Evolutionary conservation across 1,140 invertebrate genomes (phyloP).

Genomic region (Thereuonema tuberculata): DNA sequence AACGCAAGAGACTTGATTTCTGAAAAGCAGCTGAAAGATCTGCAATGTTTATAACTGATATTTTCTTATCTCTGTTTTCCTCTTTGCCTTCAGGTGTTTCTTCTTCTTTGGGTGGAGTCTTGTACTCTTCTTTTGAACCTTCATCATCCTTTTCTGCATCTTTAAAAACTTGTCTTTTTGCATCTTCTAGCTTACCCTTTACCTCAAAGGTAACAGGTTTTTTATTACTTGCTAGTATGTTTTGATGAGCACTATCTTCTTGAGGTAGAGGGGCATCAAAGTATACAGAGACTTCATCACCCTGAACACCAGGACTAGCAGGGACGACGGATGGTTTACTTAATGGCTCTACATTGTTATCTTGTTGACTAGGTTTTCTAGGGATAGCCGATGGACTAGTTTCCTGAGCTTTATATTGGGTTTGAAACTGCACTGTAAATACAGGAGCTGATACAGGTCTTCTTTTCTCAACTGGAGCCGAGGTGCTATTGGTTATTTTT

Average conservation of each 20-base stretch:
- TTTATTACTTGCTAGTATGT: constrained; percentile 7
- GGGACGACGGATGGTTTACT: background rate
- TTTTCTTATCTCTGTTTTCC: constrained; percentile 18
- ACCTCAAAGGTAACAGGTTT: constrained; percentile 15
- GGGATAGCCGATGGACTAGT: background rate
- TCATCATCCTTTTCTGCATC: constrained; percentile 7
- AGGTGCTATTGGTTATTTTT: no score
- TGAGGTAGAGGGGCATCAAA: constrained; percentile 19
- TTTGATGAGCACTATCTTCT: constrained; percentile 14
- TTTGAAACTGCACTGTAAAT: no score
- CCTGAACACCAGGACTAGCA: constrained; percentile 14
- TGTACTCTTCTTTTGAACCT: constrained; percentile 6
- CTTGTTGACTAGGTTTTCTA: background rate
- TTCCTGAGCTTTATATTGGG: no score
- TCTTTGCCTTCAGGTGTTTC: constrained; percentile 9
- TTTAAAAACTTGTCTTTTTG: constrained; percentile 11
- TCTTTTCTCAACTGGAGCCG: background rate
- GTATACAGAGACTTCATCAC: constrained; percentile 21
- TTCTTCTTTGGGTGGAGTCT: constrained; percentile 10
- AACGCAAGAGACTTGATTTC: constrained; percentile 14
- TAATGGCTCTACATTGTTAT: background rate
- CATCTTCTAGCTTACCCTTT: constrained; percentile 1
- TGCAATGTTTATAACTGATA: constrained; percentile 23
- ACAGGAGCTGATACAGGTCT: no score
- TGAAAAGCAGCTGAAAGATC: constrained; percentile 23